phyloP scores from a whole-genome alignment of 2,113 vertebrate species.

The Bujurquina vittata region DNA sequence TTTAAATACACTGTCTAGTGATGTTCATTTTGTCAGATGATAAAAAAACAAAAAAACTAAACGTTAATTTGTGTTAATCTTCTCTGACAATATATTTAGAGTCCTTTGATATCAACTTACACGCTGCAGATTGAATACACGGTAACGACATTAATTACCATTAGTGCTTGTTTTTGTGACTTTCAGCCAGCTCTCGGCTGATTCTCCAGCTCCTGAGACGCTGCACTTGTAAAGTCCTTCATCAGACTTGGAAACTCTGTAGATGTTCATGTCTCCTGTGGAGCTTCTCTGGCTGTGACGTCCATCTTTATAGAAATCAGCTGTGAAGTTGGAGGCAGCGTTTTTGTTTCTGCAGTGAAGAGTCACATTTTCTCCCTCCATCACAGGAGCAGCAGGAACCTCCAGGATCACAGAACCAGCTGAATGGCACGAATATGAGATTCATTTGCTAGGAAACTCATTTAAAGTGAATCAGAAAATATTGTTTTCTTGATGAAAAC shows the following conservation, averaged over 20 bases:
- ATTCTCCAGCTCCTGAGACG: rapidly evolving
- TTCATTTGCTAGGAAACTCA: neutral
- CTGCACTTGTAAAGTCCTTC: neutral
- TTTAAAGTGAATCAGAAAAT: too few relatives aligned
- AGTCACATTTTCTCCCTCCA: neutral
- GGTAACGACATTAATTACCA: too few relatives aligned
- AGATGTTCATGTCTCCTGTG: neutral
- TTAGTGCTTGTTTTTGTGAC: too few relatives aligned
- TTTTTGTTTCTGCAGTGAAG: neutral
- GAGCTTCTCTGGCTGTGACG: rapidly evolving
- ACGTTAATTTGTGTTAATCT: too few relatives aligned
- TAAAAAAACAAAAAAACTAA: too few relatives aligned
- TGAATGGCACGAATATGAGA: rapidly evolving
- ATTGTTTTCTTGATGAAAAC: neutral
- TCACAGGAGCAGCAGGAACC: neutral
- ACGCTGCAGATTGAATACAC: too few relatives aligned
- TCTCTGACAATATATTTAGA: too few relatives aligned
- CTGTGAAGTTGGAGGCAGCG: neutral
- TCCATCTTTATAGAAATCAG: neutral
- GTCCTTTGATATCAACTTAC: too few relatives aligned
- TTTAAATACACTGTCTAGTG: too few relatives aligned
- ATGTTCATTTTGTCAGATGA: too few relatives aligned
- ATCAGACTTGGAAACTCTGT: neutral
- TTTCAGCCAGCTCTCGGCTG: neutral
- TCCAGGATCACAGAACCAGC: neutral